Evolutionary conservation across 2,888 invertebrate genomes (phyloP), one percentile per base, ranked within the genome.

Genomic region (Horisme vitalbata): DNA sequence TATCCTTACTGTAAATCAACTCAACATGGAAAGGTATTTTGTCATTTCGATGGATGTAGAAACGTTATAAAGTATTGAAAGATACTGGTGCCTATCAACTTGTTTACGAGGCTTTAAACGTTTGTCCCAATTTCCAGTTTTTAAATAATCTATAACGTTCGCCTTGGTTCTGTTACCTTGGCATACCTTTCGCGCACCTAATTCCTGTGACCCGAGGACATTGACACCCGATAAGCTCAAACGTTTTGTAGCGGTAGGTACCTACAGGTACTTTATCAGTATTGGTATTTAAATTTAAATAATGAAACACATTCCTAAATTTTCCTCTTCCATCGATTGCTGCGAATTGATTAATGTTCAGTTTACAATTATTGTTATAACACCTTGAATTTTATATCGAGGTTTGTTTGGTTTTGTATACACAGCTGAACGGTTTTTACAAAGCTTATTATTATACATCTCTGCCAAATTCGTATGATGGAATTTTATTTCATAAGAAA

Each of bases 131-230:
- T 57, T 52, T 52, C 47, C 44, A 50, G 50, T 52, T 52, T 44
- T 24, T 54, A 23, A 50, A 45, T 55, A 45, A 52, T 36, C 38
- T 46, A 34, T 18, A 60, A 59, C 56, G 63, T 67, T 65, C 56
- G 64, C 65, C 61, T 70, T 70, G 66, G 70, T 68, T 65, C 31
- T 54, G 76, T 84, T 74, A 75, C 78, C 75, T 77, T 77, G 73
- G 72, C 78, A 81, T 79, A 75, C 79, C 79, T 79, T 77, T 74
- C 68, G 73, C 70, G 65, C 67, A 68, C 71, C 52, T 45, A 72
- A 73, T 72, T 74, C 68, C 65, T 65, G 60, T 65, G 64, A 65
- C 61, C 63, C 64, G 75, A 71, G 83, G 75, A 80, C 79, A 65
- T 71, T 79, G 83, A 78, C 83, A 70, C 56, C 55, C 64, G 71